Base-by-base conservation (phyloP, 37 sponge, comb jelly and placozoan genomes). In the Agelas oroides region DNA sequence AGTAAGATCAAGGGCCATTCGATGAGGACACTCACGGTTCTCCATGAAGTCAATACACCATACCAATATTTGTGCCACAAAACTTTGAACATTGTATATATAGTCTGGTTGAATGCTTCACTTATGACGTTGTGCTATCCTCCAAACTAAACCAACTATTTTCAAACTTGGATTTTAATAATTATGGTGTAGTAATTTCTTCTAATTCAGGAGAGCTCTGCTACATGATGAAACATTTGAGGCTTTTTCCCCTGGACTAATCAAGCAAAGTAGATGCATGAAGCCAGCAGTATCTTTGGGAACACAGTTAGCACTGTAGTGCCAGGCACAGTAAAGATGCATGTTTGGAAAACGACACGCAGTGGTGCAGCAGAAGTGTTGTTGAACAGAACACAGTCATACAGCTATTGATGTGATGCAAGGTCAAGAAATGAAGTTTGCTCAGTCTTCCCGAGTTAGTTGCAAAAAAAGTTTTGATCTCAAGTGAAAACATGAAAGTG, bases 171-270 rank as follows among this genome's bases (percentile, higher is more conserved):
- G 53, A 79, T 37, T 40, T 38, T 19, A 19, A 64, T 8, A 40
- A n/a, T n/a, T 8, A 40, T 79, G 40, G 40, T 79, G 1, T 35
- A 64, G 17, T 53, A 63, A 33, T 79, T 28, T 66, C 33, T 65
- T 38, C 30, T 62, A 1, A n/a, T n/a, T 21, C 34, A 0, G 34
- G 12, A 2, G 79, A 79, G 53, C 63, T 79, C 33, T 79, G 79
- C 64, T 67, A 5, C 67, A 79, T 17, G 6, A 32, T 17, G 39
- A n/a, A 39, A 64, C 63, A 2, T 41, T 79, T 17, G 14, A 5
- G 64, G 5, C 79, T 79, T 17, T 64, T 79, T 41, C 14, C 33
- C 79, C 79, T 64, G 62, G 66, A 24, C 62, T 79, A 21, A 79
- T 79, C 16, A 13, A 12, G 46, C 6, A 8, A 46, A 46, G 8